Evolutionary conservation across 2,888 invertebrate genomes (phyloP), one percentile per base, ranked within the genome.

Genomic region (Ormia ochracea): DNA sequence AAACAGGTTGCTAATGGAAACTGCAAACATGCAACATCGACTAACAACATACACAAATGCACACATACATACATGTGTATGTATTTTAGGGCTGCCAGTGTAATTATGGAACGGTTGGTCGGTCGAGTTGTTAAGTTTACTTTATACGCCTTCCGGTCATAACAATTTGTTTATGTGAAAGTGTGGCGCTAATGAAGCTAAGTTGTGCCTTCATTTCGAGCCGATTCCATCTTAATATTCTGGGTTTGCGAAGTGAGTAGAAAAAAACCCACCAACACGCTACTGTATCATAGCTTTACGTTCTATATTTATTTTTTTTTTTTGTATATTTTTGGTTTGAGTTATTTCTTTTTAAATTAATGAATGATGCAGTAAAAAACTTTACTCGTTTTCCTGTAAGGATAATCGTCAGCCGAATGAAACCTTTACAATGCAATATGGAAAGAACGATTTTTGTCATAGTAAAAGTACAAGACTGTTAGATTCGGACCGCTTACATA

Each of bases 1-100:
- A 75, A 80, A 66, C 28, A 66, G 41, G 74, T 74, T 74, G 77
- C 73, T 81, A 81, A 81, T 81, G 77, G 77, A 81, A 81, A 81
- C 66, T 66, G 69, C 69, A 65, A 81, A 81, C 81, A 81, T 78
- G 65, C 36, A 78, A 74, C 77, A n/a, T n/a, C n/a, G n/a, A n/a
- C n/a, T n/a, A n/a, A n/a, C 63, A 59, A 59, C 54, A 48, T 65
- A 50, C 65, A 54, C 23, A 21, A 80, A n/a, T 14, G 17, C 41
- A 68, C 72, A 33, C 72, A 73, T 68, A 33, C 36, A 48, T 9
- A 7, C 33, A 17, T 50, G 31, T 41, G 28, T 50, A 17, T 56
- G n/a, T 23, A 19, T n/a, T 1, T n/a, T 3, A 3, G 7, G 38
- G 7, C 56, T 61, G 12, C 41, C 9, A 59, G 31, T 38, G 14